Base-by-base conservation (phyloP, 2,797 vertebrate species). In the Acanthurus leucopareius region DNA sequence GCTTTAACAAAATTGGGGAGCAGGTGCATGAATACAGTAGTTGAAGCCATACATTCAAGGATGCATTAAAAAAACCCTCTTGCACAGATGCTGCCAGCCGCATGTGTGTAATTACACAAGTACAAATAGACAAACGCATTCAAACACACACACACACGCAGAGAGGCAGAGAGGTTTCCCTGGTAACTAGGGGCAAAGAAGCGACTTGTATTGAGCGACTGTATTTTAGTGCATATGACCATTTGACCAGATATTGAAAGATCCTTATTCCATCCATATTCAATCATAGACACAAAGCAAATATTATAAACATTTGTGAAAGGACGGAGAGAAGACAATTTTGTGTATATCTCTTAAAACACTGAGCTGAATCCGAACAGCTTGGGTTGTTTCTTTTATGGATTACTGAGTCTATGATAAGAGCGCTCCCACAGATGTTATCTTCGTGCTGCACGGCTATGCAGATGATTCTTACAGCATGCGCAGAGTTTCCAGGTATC, bases 151-250 rank as follows among this genome's bases (percentile, higher is more conserved):
- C 64, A 69, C 54, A 60, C 7, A 53, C 38, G 13, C 51, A 57
- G 7, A 53, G n/a, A 35, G 32, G 63, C 79, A 19, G 32, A 84
- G 57, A 48, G 57, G 91, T 93, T 91, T 77, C 91, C 90, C 35
- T 88, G 89, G 92, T 59, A 91, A 93, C 90, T 61, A 66, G 32
- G 74, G 59, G 70, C 68, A 62, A 76, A 56, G 47, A 56, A 81
- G 66, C 17, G 59, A 69, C 61, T 65, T 35, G 49, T 69, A 79
- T 69, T 53, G 75, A 88, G 82, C 35, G n/a, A 67, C 52, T 56
- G 61, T 40, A 35, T 78, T 75, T 70, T 44, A 68, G 73, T 52
- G 57, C 59, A 58, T 22, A 44, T 35, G 57, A 51, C 28, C 59
- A 53, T 81, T 76, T 69, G 70, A 75, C 74, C 28, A 44, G 48